A percentile compares a stretch with the other conserved stretches of the same genome.
Conservation (phyloP, 1,140 invertebrate species). For the Neoseiulus cucumeris region DNA sequence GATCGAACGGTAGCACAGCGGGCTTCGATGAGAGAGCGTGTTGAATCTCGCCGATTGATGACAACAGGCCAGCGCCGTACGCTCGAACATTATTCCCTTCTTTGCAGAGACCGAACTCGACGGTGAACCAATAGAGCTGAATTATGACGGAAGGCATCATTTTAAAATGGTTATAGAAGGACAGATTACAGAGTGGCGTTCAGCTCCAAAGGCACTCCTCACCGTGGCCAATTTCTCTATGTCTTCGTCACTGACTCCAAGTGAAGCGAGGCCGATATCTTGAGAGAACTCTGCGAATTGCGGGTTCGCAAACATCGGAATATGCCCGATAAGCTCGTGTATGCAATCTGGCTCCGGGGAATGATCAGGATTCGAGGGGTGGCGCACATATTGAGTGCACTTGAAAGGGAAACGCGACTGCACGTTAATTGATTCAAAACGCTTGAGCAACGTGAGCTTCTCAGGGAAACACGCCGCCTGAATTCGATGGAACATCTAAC, state of each 20-base stretch:
- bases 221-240: slow-evolving; percentile 97
- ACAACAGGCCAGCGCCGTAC: slow-evolving; percentile 87
- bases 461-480: too few species aligned
- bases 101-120: slow-evolving; percentile 94
- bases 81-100: slow-evolving; percentile 72
- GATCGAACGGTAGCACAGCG: slow-evolving; percentile 67
- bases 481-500: too few species aligned
- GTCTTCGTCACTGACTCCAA: slow-evolving; percentile 87
- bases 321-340: slow-evolving; percentile 37
- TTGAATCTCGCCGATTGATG: slow-evolving; percentile 77
- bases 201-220: slow-evolving; percentile 35
- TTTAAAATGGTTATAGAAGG: slow-evolving; percentile 9
- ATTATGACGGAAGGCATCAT: slow-evolving; percentile 19
- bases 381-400: slow-evolving; percentile 91
- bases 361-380: slow-evolving; percentile 82
- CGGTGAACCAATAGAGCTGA: slow-evolving; percentile 96
- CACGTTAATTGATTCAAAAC: too few species aligned
- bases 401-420: slow-evolving; percentile 35
- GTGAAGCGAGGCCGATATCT: slow-evolving; percentile 43
- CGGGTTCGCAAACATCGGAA: slow-evolving; percentile 35
- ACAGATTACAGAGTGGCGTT: neutral
- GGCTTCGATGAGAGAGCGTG: slow-evolving; percentile 84
- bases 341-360: slow-evolving; percentile 76
- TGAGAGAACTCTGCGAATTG: slow-evolving; percentile 37
- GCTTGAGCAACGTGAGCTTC: too few species aligned